These are phyloP conservation scores for Planococcus citri DNA, from an alignment of 1,140 invertebrate genomes.

Conservation along the genomic window DNA sequence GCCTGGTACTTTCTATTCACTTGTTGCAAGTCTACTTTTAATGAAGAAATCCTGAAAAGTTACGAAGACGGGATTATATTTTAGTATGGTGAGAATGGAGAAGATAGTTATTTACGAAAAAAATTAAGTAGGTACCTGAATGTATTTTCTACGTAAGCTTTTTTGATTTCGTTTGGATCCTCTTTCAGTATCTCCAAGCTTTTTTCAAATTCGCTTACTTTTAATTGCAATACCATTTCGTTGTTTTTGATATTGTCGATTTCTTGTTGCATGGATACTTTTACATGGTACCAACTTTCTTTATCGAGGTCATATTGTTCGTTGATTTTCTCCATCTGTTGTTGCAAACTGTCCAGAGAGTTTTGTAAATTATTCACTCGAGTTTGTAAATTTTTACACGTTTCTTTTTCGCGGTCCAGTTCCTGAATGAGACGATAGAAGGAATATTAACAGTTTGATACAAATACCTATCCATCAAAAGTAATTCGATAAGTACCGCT, in stretches of 20 bases:
- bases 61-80: no score
- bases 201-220: constrained; percentile 23
- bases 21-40: constrained; percentile 24
- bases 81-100: neutral
- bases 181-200: constrained; percentile 25
- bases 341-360: constrained; percentile 23
- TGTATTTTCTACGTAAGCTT: constrained; percentile 13
- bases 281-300: constrained; percentile 25
- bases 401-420: constrained; percentile 21
- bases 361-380: constrained; percentile 23
- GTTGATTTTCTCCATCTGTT: constrained; percentile 25
- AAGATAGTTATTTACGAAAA: neutral
- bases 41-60: constrained; percentile 22
- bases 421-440: constrained; percentile 5
- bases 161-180: constrained; percentile 26
- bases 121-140: constrained; percentile 17
- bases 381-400: constrained; percentile 19
- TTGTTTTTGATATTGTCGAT: constrained; percentile 23
- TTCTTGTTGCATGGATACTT: constrained; percentile 25
- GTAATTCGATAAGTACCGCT: neutral
- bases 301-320: constrained; percentile 27
- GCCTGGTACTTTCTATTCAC: constrained; percentile 24
- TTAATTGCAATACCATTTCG: constrained; percentile 15
- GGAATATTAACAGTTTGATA: neutral
- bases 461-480: neutral